phyloP scores from a whole-genome alignment of 2,888 invertebrate species.

The Melikaiella ostensackeni region DNA sequence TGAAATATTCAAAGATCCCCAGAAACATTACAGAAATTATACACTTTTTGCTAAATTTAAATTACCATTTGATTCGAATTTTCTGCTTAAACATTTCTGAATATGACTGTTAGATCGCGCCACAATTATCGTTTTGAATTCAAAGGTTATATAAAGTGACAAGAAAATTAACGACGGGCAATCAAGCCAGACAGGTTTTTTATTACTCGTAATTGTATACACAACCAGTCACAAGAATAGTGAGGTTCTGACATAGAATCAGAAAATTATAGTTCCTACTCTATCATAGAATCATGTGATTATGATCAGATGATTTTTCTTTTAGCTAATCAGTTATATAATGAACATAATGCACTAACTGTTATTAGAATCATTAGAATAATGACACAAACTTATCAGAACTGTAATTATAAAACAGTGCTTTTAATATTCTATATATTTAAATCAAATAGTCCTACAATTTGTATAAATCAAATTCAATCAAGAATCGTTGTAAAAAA shows the following conservation, averaged over 20 bases:
- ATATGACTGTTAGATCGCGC: neutral
- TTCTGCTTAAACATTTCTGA: neutral
- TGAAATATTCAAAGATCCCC: neutral
- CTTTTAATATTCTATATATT: no score
- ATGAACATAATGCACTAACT: neutral
- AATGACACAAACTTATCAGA: neutral
- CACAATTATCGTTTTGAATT: neutral
- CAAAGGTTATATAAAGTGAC: neutral
- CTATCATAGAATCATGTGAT: neutral
- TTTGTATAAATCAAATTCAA: no score
- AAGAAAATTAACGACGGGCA: neutral
- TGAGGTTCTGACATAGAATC: neutral
- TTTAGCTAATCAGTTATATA: neutral
- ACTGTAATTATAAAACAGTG: neutral
- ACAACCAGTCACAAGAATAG: neutral
- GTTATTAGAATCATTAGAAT: neutral
- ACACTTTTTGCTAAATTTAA: neutral
- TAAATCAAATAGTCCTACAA: no score
- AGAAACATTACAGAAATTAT: neutral
- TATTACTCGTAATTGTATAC: neutral
- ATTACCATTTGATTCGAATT: neutral
- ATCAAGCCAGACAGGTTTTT: neutral
- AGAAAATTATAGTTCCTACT: conserved; percentile 10
- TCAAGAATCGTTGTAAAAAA: no score
- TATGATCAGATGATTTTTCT: neutral